Evolutionary conservation across 2,113 vertebrate genomes (phyloP), one percentile per base, ranked within the genome.

Genomic region (Natator depressus): DNA sequence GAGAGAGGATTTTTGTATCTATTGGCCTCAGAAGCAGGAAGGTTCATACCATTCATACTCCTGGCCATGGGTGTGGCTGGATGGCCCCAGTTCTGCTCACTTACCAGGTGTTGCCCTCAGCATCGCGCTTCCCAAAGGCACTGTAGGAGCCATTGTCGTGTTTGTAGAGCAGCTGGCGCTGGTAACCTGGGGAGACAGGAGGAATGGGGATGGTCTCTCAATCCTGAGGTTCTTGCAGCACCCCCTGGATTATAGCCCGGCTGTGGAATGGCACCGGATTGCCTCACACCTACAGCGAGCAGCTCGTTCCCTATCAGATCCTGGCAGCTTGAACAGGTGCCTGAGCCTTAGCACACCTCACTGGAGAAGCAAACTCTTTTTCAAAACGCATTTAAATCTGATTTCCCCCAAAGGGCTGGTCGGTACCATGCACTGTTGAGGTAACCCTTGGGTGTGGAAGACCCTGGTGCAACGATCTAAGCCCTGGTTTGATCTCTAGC

Each of bases 161-260:
- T 82, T 97, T 98, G 97, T 99, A 99, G 93, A 98, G 98, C 83
- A 99, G 97, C 89, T 99, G 98, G 38, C 97, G 97, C 96, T 99
- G 98, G 95, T 99, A 99, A 59, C 99, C 99, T 99, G 20, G 76
- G 53, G 50, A 91, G 82, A 50, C 3, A 65, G 31, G 53, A 35
- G 35, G 5, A 88, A 83, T n/a, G 42, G 42, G 42, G 13, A 46
- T 1, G 0, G 59, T 10, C 10, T 62, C 3, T 79, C 5, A 4
- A 1, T 7, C 19, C 35, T 46, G 27, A 93, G 69, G 24, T 27
- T 27, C 42, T 78, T 82, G 78, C 1, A 87, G 53, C 53, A 75
- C 10, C 78, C 84, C 83, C 35, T 25, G 69, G 0, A 62, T 24
- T 80, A 4, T 4, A 6, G 6, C 57, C n/a, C 50, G 50, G 35